These are phyloP conservation scores for Neodon shergylaensis DNA, from an alignment of 2,113 vertebrate genomes.

Conservation along the genomic window DNA sequence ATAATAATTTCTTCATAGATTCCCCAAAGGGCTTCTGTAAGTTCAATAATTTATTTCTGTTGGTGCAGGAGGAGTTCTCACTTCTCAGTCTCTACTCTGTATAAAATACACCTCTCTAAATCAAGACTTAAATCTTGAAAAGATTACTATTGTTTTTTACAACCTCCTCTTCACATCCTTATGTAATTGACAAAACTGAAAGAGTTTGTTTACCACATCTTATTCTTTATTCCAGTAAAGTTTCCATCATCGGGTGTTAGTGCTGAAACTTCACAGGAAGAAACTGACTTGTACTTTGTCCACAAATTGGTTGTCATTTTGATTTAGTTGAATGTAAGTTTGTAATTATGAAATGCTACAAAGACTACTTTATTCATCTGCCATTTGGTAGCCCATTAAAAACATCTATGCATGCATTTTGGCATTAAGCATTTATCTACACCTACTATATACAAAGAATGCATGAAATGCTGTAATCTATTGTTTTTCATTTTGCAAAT, in stretches of 20 bases:
- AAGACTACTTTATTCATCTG: neutral
- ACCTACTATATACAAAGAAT: neutral
- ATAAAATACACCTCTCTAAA: neutral
- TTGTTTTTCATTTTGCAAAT: conserved; percentile 19
- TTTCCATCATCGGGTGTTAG: neutral
- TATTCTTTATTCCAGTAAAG: neutral
- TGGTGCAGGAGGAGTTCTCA: neutral
- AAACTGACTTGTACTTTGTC: neutral
- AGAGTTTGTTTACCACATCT: neutral
- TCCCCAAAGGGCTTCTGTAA: neutral
- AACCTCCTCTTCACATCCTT: neutral
- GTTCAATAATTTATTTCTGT: neutral
- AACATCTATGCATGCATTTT: neutral
- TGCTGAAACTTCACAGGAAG: neutral
- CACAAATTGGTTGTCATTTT: neutral
- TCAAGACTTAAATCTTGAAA: neutral
- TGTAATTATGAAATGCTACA: neutral
- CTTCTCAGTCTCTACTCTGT: neutral
- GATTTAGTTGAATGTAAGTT: conserved; percentile 16
- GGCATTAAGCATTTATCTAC: neutral
- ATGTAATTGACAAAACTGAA: neutral
- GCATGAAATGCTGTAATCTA: neutral
- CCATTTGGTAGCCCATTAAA: neutral
- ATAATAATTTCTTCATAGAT: neutral
- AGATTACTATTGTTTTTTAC: neutral